Conservation (phyloP, 2,797 vertebrate genomes). For the Darevskia mixta region DNA sequence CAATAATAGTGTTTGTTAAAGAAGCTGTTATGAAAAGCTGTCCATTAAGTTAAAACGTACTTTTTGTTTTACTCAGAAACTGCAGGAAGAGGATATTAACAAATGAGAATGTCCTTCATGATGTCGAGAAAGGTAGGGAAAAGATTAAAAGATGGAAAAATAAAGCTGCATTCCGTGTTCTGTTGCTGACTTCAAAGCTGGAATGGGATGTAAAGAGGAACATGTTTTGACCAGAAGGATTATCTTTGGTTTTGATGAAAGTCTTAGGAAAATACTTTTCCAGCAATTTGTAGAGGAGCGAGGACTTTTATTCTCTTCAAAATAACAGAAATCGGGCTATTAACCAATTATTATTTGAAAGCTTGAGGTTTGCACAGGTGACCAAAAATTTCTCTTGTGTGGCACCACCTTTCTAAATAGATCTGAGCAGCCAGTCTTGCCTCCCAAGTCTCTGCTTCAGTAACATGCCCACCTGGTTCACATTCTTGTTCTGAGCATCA, state of each 20-base stretch:
- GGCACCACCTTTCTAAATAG: background rate
- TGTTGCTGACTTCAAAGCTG: background rate
- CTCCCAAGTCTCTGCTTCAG: background rate
- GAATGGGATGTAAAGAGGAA: slow-evolving; percentile 20
- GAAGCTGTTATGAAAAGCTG: background rate
- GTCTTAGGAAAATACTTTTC: background rate
- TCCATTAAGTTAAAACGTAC: slow-evolving; percentile 19
- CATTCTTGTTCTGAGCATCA: background rate
- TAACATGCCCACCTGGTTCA: background rate
- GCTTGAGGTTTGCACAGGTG: background rate
- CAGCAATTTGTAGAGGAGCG: background rate
- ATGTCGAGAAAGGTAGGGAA: slow-evolving; percentile 31
- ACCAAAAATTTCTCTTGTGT: background rate
- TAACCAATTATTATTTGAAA: background rate
- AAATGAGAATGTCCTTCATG: background rate
- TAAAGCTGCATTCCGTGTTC: background rate
- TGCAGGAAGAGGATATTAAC: slow-evolving; percentile 40
- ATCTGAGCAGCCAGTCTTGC: background rate
- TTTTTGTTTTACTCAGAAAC: slow-evolving; percentile 50
- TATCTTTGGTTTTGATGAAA: slow-evolving; percentile 23
- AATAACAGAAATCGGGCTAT: background rate
- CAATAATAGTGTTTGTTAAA: slow-evolving; percentile 34
- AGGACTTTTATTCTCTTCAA: background rate
- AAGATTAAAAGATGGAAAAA: slow-evolving; percentile 39
- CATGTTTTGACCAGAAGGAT: background rate